Evolutionary conservation across 2,888 invertebrate genomes (phyloP), one percentile per base, ranked within the genome.

Genomic region (Pheosia gnoma): DNA sequence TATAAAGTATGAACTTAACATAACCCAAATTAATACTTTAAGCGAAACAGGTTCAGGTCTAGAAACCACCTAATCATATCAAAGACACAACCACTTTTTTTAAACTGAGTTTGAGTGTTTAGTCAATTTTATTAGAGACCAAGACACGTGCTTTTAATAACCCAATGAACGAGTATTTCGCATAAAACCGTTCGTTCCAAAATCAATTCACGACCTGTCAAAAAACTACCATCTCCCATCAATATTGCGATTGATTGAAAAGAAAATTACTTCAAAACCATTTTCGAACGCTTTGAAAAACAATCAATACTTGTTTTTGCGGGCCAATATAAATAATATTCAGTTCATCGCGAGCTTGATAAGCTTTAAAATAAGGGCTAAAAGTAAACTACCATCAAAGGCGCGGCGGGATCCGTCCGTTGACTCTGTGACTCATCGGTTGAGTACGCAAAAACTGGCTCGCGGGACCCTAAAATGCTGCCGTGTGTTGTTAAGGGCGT

Each of bases 371-470:
- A 81, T 39, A 82, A 80, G 74, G 67, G 61, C 49, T 62, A 69
- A 70, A 75, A 72, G 73, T 72, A 80, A 81, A 78, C 74, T 72
- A 63, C 63, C 72, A 70, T 75, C 78, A 77, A 78, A 81, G 78
- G 74, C 70, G 65, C 71, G 77, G 72, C 66, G 71, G 73, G 73
- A 65, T 66, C 72, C 64, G 73, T 75, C 68, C 90, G 82, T 90
- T 89, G 89, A 90, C 89, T 88, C 75, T 70, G 75, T 90, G 91
- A 91, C 70, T 90, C 91, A 91, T 82, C 81, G 78, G 72, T 60
- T 63, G 70, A 57, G 70, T 61, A 73, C 70, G 83, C 83, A 85
- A 86, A 86, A 87, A 86, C 81, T 82, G 71, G 80, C 71, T 74
- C 61, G 53, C 45, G 58, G 64, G 61, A 6, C 58, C 55, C 68